A percentile compares a stretch with the other conserved stretches of the same genome.
Conservation (phyloP, 2,888 invertebrate genomes). For the Acanthosepion esculentum region DNA sequence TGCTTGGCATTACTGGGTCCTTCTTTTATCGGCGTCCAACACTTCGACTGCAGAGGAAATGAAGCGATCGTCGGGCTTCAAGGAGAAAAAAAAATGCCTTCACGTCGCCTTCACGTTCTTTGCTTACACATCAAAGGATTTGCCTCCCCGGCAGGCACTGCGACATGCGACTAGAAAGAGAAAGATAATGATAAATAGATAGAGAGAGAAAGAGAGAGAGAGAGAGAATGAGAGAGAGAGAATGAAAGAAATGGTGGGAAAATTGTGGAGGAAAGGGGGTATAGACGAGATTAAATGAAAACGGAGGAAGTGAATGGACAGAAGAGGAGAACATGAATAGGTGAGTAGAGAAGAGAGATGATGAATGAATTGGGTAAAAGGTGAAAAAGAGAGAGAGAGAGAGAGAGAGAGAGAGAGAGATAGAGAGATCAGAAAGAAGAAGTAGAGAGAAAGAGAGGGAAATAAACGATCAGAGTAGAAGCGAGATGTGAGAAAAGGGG, state of each 20-base stretch:
- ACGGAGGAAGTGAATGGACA: too few relatives aligned
- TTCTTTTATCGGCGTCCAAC: constrained; percentile 33
- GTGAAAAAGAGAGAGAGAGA: too few relatives aligned
- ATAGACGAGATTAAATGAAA: not conserved
- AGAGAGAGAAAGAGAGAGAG: not conserved
- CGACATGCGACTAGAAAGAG: not conserved
- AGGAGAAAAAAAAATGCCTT: not conserved
- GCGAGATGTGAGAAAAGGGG: too few relatives aligned
- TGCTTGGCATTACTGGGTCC: not conserved
- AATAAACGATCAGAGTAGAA: too few relatives aligned
- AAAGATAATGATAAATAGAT: not conserved
- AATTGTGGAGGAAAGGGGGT: not conserved
- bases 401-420: too few relatives aligned
- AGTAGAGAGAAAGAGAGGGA: too few relatives aligned
- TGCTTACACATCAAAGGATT: not conserved
- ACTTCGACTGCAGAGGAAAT: not conserved
- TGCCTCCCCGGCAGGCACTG: not conserved
- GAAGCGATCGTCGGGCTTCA: constrained; percentile 33
- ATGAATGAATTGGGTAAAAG: too few relatives aligned
- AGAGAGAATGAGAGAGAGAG: not conserved
- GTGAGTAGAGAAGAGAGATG: not conserved
- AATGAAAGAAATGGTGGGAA: not conserved
- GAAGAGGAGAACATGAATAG: not conserved
- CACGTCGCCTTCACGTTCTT: not conserved
- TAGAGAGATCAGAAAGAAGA: too few relatives aligned